Evolutionary conservation across 2,113 vertebrate genomes (phyloP), one percentile per base, ranked within the genome.

Genomic region (Vimba vimba): DNA sequence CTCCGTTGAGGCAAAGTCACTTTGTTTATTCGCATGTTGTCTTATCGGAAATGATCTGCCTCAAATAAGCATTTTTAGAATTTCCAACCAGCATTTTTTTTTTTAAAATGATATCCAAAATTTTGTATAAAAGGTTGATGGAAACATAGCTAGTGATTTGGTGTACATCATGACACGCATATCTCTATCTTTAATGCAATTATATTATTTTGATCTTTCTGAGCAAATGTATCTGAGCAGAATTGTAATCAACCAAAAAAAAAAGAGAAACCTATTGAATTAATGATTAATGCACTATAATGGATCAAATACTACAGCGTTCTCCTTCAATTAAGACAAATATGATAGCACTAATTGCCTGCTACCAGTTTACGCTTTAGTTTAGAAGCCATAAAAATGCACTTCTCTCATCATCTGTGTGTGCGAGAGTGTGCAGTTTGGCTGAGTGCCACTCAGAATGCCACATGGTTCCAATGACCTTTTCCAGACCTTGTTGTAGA

Each of bases 391-490:
- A 33, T 19, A 23, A 15, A 80, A 74, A 33, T 23, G 50, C 75
- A 85, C 17, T 78, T 79, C 21, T 57, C 84, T 59, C 12, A 21
- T 59, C n/a, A n/a, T 50, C 25, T 17, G 30, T 71, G 59, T 39
- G n/a, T 21, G 19, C 15, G 21, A 13, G 75, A 68, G 33, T 69
- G 50, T 30, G 64, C 50, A 21, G 84, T 84, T 84, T 79, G 43
- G 86, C 69, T 27, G 81, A 87, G 74, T 71, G 83, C 79, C 87
- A 88, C 84, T 85, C 89, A 87, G 77, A 85, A 89, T 89, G 84
- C 71, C 55, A 45, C 89, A 85, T 85, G 76, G 89, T 87, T 85
- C 73, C 84, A 85, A 66, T 93, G 92, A 93, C 91, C 92, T 93
- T 91, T 92, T 39, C 45, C 82, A 88, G 90, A 89, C 87, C 86